Evolutionary conservation across 2,888 invertebrate genomes (phyloP).

Genomic region (Ramazzottius varieornatus): DNA sequence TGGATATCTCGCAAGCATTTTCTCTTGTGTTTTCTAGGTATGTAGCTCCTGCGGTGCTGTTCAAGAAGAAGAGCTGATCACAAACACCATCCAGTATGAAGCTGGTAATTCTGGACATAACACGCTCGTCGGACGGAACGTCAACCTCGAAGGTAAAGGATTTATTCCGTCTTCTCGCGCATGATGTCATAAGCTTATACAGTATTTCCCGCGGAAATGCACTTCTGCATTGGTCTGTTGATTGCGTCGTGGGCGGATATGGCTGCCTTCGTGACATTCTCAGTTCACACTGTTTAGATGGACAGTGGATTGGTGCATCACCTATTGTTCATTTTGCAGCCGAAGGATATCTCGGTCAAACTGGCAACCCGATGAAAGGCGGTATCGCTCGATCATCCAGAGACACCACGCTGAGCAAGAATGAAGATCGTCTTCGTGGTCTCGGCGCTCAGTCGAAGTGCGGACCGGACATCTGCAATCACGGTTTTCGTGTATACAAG

Average conservation of each 20-base stretch:
- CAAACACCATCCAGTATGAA: background rate
- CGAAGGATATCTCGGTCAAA: background rate
- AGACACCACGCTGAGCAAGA: background rate
- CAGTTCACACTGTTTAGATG: background rate
- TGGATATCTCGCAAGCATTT: background rate
- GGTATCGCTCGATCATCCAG: background rate
- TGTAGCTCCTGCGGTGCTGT: background rate
- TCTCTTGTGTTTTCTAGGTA: background rate
- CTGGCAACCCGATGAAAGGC: background rate
- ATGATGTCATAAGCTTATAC: no score
- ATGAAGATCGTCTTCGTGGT: slow-evolving; percentile 1
- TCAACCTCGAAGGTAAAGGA: background rate
- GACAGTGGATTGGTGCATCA: background rate
- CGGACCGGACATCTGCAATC: background rate
- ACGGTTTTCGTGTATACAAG: background rate
- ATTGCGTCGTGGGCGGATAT: no score
- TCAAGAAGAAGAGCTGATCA: background rate
- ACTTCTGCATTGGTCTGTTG: no score
- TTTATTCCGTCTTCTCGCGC: no score
- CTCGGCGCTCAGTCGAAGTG: background rate
- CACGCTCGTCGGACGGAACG: background rate
- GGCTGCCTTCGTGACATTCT: no score
- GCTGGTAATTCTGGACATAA: background rate
- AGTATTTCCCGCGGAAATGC: no score
- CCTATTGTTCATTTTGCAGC: background rate